Conservation (phyloP, 2,888 invertebrate genomes). For the Catonia carolina region DNA sequence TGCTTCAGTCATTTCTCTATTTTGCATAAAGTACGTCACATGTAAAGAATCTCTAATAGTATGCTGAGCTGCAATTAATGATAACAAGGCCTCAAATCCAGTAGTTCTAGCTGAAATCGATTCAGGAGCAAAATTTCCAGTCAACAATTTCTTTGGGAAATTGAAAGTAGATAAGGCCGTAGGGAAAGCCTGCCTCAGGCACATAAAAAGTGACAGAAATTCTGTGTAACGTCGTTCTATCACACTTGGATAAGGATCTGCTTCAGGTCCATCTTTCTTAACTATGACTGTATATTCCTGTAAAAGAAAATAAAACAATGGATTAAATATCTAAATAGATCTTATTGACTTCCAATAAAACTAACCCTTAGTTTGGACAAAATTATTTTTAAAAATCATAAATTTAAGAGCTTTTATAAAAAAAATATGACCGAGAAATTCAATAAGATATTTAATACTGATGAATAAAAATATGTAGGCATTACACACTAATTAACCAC, state of each 20-base stretch:
- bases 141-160: slow-evolving; percentile 62
- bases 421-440: too few relatives aligned
- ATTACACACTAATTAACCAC: too few relatives aligned
- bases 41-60: slow-evolving; percentile 52
- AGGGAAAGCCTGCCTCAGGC: slow-evolving; percentile 54
- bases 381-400: too few relatives aligned
- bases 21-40: slow-evolving; percentile 58
- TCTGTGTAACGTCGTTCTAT: slow-evolving; percentile 67
- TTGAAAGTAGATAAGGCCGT: slow-evolving; percentile 47
- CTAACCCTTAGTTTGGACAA: too few relatives aligned
- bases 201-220: slow-evolving; percentile 57
- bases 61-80: slow-evolving; percentile 50
- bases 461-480: too few relatives aligned
- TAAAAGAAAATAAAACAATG: slow-evolving; percentile 17
- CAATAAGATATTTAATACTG: too few relatives aligned
- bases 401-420: too few relatives aligned
- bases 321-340: too few relatives aligned
- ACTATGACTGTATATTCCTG: slow-evolving; percentile 55
- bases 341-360: too few relatives aligned
- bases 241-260: slow-evolving; percentile 55
- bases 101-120: slow-evolving; percentile 57
- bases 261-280: slow-evolving; percentile 50
- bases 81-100: slow-evolving; percentile 57
- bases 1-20: slow-evolving; percentile 55
- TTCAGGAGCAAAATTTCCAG: slow-evolving; percentile 64